Conservation (phyloP, 2,888 invertebrate genomes). For the Ochropacha duplaris region DNA sequence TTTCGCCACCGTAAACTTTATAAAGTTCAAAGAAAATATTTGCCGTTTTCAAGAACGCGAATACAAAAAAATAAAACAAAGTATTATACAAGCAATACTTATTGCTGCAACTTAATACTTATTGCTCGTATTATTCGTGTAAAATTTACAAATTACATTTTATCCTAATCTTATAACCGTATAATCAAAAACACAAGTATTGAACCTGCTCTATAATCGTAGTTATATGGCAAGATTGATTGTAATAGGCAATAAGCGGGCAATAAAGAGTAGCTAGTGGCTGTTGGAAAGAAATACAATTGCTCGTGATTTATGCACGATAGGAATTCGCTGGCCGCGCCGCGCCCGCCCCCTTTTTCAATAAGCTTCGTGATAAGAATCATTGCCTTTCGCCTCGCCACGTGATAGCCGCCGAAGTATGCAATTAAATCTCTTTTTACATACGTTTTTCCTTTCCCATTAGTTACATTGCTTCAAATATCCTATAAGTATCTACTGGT, state of each 20-base stretch:
- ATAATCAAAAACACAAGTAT: neutral
- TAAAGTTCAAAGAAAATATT: too few relatives aligned
- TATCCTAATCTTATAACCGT: too few relatives aligned
- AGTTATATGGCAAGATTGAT: conserved; percentile 18
- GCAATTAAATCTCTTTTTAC: conserved; percentile 64
- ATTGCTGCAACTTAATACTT: too few relatives aligned
- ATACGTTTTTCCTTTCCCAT: neutral
- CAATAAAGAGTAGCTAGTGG: conserved; percentile 65
- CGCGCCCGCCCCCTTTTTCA: conserved; percentile 62
- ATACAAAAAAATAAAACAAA: too few relatives aligned
- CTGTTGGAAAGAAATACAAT: conserved; percentile 59
- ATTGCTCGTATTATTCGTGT: too few relatives aligned
- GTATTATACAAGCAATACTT: too few relatives aligned
- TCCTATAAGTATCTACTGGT: neutral
- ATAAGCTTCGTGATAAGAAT: conserved; percentile 76
- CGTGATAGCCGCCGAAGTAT: conserved; percentile 55
- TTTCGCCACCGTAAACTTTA: too few relatives aligned
- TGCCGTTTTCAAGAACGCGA: too few relatives aligned
- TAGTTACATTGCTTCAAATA: neutral
- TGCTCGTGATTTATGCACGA: conserved; percentile 72
- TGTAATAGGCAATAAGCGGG: conserved; percentile 69
- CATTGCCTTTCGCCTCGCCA: conserved; percentile 56
- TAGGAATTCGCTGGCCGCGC: conserved; percentile 55
- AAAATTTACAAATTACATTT: too few relatives aligned
- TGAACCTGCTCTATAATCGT: conserved; percentile 11